Evolutionary conservation across 2,888 invertebrate species (phyloP).

Genomic region (Corbicula japonica): DNA sequence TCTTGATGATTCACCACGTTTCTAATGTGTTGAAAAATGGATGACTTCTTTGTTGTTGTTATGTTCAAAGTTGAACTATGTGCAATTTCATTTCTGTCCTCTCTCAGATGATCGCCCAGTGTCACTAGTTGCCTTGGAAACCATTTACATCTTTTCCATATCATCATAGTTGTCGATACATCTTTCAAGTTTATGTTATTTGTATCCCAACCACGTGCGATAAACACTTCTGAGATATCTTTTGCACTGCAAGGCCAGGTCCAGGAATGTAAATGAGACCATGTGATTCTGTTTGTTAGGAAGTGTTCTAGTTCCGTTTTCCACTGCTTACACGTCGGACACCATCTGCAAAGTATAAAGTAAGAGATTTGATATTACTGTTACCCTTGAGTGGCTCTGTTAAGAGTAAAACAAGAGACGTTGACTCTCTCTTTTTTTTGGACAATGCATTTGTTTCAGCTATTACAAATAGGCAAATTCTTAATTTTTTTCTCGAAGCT

Average conservation of each 20-base stretch:
- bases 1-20: slow-evolving; percentile 5
- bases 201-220: not conserved
- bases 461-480: too few relatives aligned
- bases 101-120: not conserved
- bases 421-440: too few relatives aligned
- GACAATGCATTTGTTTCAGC: too few relatives aligned
- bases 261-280: not conserved
- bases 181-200: slow-evolving; percentile 14
- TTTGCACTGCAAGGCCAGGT: not conserved
- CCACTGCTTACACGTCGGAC: not conserved
- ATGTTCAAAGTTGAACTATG: not conserved
- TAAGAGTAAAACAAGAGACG: too few relatives aligned
- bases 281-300: not conserved
- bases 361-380: too few relatives aligned
- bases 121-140: not conserved
- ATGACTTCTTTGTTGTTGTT: not conserved
- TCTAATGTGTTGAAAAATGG: not conserved
- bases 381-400: too few relatives aligned
- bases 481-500: too few relatives aligned
- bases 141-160: slow-evolving; percentile 6
- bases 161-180: not conserved
- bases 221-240: slow-evolving; percentile 5
- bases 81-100: not conserved
- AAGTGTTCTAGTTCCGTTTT: not conserved
- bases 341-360: slow-evolving; percentile 1